These are phyloP conservation scores for Sparidentex hasta DNA, from an alignment of 2,797 vertebrate genomes.

Conservation along the genomic window DNA sequence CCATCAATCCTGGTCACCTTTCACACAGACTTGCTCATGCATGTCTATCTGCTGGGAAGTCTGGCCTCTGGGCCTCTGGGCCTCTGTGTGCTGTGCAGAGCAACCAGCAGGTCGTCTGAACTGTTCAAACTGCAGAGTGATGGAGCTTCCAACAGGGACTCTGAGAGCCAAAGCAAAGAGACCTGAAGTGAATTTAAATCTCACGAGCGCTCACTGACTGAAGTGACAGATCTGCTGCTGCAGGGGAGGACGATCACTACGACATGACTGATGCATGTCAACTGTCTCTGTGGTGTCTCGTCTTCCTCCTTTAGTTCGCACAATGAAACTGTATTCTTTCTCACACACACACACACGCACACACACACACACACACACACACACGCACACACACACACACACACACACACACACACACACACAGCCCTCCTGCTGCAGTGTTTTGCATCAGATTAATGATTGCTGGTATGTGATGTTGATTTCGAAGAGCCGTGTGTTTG, in stretches of 20 bases:
- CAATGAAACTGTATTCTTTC: conserved; percentile 10
- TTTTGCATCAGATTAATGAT: conserved; percentile 71
- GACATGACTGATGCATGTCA: conserved; percentile 50
- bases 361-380: too few relatives aligned
- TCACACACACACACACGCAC: too few relatives aligned
- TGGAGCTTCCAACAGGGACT: conserved; percentile 59
- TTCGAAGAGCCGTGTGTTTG: conserved; percentile 57
- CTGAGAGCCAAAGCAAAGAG: conserved; percentile 67
- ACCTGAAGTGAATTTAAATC: conserved; percentile 67
- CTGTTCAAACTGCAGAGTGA: conserved; percentile 60
- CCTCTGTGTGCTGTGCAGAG: conserved; percentile 45
- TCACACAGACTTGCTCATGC: conserved; percentile 37
- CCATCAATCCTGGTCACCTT: conserved; percentile 53
- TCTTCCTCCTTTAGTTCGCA: conserved; percentile 1
- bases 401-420: neutral
- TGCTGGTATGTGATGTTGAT: conserved; percentile 51
- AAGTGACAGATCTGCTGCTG: conserved; percentile 27
- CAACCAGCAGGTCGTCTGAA: conserved; percentile 45
- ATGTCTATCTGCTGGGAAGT: conserved; percentile 50
- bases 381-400: too few relatives aligned
- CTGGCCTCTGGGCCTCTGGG: conserved; percentile 29
- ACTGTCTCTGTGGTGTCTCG: conserved; percentile 31
- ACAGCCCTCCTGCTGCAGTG: conserved; percentile 46
- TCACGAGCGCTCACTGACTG: conserved; percentile 32
- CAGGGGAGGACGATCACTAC: conserved; percentile 20